These are phyloP conservation scores for Agrochola circellaris DNA, from an alignment of 2,888 invertebrate species.

Conservation along the genomic window DNA sequence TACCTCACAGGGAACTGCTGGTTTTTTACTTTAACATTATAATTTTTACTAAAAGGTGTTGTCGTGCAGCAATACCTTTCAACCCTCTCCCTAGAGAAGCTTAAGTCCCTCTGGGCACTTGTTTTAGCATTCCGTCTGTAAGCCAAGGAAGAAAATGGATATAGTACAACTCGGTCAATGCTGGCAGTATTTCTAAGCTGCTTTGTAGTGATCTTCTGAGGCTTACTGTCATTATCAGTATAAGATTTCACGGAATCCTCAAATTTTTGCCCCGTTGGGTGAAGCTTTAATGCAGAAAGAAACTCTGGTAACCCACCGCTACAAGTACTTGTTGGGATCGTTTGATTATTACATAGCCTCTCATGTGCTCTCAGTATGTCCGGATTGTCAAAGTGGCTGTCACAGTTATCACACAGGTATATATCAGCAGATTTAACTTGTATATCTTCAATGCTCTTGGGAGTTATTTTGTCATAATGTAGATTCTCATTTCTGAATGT, in stretches of 20 bases:
- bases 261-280: conserved; percentile 70
- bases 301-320: conserved; percentile 82
- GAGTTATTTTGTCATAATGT: conserved; percentile 84
- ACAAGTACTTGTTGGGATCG: conserved; percentile 72
- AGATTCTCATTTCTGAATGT: conserved; percentile 95
- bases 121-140: conserved; percentile 83
- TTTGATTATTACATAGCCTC: conserved; percentile 85
- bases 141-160: conserved; percentile 88
- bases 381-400: conserved; percentile 92
- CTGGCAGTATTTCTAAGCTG: conserved; percentile 80
- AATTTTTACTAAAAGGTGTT: conserved; percentile 77
- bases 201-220: conserved; percentile 66
- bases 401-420: conserved; percentile 94
- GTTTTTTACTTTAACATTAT: conserved; percentile 82
- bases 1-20: conserved; percentile 85
- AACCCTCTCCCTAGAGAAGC: conserved; percentile 82
- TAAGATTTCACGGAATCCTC: conserved; percentile 59
- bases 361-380: conserved; percentile 84
- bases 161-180: conserved; percentile 85
- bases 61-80: conserved; percentile 86
- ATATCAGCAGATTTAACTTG: conserved; percentile 92
- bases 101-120: conserved; percentile 78
- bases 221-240: conserved; percentile 70
- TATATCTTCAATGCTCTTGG: conserved; percentile 76
- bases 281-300: conserved; percentile 83